phyloP scores from a whole-genome alignment of 2,113 vertebrate genomes.

The Neolamprologus modestus region DNA sequence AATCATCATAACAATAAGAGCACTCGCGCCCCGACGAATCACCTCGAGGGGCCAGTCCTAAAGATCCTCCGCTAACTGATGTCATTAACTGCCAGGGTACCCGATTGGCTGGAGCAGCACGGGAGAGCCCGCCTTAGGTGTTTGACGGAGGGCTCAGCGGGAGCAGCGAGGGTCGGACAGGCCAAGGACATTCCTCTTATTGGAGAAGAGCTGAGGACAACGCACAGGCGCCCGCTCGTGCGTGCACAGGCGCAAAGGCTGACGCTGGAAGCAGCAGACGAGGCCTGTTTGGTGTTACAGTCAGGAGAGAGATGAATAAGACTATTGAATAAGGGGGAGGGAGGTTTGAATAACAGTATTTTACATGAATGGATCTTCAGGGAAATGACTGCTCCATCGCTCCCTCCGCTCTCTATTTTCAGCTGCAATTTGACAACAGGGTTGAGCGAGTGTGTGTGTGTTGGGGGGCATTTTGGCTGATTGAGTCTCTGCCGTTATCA shows the following conservation, averaged over 20 bases:
- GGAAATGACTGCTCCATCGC: constrained; percentile 45
- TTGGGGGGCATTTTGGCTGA: constrained; percentile 14
- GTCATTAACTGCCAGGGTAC: constrained; percentile 36
- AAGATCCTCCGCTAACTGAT: constrained; percentile 56
- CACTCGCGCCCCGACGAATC: constrained; percentile 49
- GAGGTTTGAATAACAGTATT: constrained; percentile 59
- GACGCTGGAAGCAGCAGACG: constrained; percentile 25
- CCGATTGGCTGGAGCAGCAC: constrained; percentile 29
- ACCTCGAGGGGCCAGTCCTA: constrained; percentile 53
- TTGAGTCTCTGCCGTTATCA: constrained; percentile 33
- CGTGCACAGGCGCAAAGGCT: background rate
- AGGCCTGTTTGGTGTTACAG: constrained; percentile 49
- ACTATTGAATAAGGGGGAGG: constrained; percentile 43
- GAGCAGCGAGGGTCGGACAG: constrained; percentile 45
- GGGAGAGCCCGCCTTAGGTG: constrained; percentile 37
- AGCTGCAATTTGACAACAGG: constrained; percentile 37
- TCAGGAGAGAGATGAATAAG: constrained; percentile 58
- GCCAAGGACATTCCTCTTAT: constrained; percentile 62
- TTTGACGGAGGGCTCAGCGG: constrained; percentile 40
- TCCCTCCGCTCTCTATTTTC: constrained; percentile 43
- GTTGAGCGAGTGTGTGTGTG: background rate
- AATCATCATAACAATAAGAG: constrained; percentile 72
- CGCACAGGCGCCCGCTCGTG: background rate
- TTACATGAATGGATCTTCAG: constrained; percentile 68
- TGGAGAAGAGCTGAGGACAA: constrained; percentile 6